Evolutionary conservation across 2,888 invertebrate genomes (phyloP), one percentile per base, ranked within the genome.

Genomic region (Ophonus ardosiacus): DNA sequence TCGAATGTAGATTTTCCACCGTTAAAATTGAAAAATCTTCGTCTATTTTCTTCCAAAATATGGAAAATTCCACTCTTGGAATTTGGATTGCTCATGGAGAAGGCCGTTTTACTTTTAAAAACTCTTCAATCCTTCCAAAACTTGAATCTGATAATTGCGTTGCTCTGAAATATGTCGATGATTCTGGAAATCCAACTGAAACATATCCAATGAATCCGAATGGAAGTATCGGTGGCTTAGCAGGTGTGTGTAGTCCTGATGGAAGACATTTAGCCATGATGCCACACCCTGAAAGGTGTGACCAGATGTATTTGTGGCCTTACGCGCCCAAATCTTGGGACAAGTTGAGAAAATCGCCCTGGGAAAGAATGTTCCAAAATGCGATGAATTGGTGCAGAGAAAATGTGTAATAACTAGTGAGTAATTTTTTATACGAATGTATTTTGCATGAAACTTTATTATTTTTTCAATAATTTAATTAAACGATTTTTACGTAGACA

Each of bases 11-110:
- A 24, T 94, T 92, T 92, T 90, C 89, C 57, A 91, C 90, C 0
- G 89, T 91, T 10, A 89, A 89, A 86, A 95, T 98, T 86, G 93
- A 94, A 68, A 93, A 94, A 86, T 94, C 94, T 0, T 93, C 93
- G 0, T 93, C 97, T 2, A 95, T 99, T 0, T 98, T 99, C 98
- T 92, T 99, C 88, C 91, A 93, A 81, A 97, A 95, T n/a, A 98
- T 99, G 98, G 94, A 95, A 84, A 96, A 94, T 38, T 95, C 96
- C n/a, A 92, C 96, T 0, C 93, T 99, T n/a, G 99, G 99, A 1
- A 96, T 98, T 87, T 99, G 99, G 99, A 87, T 97, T 1, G 98
- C 99, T 2, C 99, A 99, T 90, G 99, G 98, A 0, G 99, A 99
- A 92, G 99, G 99, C 87, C 92, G 94, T 86, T 96, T 96, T 88